Evolutionary conservation across 2,888 invertebrate species (phyloP).

Genomic region (Chymomyza amoena): DNA sequence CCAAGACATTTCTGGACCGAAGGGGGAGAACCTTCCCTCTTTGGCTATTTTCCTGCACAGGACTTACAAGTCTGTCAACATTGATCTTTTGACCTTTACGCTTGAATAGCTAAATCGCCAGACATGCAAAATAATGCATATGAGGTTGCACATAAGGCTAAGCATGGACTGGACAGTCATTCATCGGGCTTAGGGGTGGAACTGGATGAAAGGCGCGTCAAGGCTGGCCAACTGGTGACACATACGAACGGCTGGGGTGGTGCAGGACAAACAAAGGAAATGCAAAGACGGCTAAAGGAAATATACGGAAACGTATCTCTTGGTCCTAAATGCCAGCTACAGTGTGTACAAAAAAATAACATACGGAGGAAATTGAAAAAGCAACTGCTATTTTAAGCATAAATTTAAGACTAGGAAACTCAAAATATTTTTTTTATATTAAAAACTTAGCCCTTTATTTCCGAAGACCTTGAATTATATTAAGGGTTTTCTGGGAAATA

Average conservation of each 20-base stretch:
- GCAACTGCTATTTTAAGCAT: neutral
- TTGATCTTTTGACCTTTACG: constrained; percentile 75
- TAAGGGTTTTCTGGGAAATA: too few relatives aligned
- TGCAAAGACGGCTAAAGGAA: neutral
- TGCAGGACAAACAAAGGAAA: neutral
- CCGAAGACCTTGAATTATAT: too few relatives aligned
- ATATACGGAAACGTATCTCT: constrained; percentile 17
- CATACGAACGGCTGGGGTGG: neutral
- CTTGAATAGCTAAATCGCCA: constrained; percentile 67
- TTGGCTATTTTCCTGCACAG: constrained; percentile 6
- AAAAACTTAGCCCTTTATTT: too few relatives aligned
- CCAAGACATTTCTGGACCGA: constrained; percentile 21
- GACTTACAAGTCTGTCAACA: constrained; percentile 59
- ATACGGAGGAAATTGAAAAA: neutral
- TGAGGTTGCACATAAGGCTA: constrained; percentile 46
- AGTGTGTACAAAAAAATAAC: neutral
- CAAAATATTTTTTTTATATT: too few relatives aligned
- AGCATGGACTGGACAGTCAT: constrained; percentile 2
- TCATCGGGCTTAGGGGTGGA: constrained; percentile 50
- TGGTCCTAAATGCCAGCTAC: constrained; percentile 1
- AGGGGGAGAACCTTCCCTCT: constrained; percentile 32
- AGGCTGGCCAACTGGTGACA: constrained; percentile 10
- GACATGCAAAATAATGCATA: constrained; percentile 73
- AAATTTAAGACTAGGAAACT: too few relatives aligned
- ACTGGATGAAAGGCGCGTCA: constrained; percentile 50